These are phyloP conservation scores for Medauroidea extradentata DNA, from an alignment of 1,140 invertebrate species.

Conservation along the genomic window DNA sequence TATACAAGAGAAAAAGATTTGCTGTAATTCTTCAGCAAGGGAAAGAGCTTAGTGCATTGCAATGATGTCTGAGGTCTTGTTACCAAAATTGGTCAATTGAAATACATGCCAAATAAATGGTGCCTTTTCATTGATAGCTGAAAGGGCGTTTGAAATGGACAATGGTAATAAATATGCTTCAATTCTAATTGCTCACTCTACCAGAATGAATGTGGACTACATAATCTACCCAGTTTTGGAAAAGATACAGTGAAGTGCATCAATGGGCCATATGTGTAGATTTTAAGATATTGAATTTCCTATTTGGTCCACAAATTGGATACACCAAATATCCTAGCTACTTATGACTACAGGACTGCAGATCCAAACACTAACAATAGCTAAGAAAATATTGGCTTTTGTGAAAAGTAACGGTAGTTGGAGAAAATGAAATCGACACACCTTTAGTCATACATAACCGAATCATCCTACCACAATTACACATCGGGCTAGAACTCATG, in stretches of 20 bases:
- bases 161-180: slow-evolving; percentile 36
- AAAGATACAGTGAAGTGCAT: slow-evolving; percentile 33
- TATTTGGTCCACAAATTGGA: slow-evolving; percentile 5
- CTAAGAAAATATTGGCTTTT: slow-evolving; percentile 9
- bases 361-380: slow-evolving; percentile 2
- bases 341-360: slow-evolving; percentile 10
- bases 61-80: background rate
- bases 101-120: background rate
- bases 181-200: slow-evolving; percentile 32
- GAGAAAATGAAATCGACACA: slow-evolving; percentile 3
- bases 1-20: slow-evolving; percentile 9
- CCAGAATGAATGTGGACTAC: slow-evolving; percentile 37
- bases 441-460: slow-evolving; percentile 35
- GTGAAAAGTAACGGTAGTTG: slow-evolving; percentile 8
- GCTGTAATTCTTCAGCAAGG: background rate
- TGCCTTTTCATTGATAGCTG: slow-evolving; percentile 32
- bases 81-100: background rate
- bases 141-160: slow-evolving; percentile 39
- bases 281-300: slow-evolving; percentile 22
- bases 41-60: background rate
- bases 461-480: background rate
- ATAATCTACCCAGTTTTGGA: slow-evolving; percentile 24
- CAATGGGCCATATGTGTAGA: slow-evolving; percentile 32
- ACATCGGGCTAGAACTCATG: too few species aligned
- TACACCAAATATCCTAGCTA: slow-evolving; percentile 12